Evolutionary conservation across 2,888 invertebrate species (phyloP), one percentile per base, ranked within the genome.

Genomic region (Heliconius ethilla): DNA sequence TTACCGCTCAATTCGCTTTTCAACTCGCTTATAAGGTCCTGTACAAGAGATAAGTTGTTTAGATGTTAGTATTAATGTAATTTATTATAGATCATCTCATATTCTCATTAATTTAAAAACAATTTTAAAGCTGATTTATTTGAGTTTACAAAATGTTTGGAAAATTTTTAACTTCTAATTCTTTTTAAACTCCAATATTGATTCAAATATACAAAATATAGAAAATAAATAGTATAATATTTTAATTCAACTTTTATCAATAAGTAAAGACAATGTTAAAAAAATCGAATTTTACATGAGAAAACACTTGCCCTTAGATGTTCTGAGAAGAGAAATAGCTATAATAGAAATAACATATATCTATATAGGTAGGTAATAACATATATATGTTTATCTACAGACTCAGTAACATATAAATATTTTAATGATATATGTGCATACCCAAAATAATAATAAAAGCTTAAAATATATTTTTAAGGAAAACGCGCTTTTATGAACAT

Each of bases 1-100:
- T 97, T 97, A 18, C 98, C 98, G 76, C 97, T 96, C 79, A 99
- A 93, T 90, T 99, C 99, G 86, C 98, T 97, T 92, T 98, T 98
- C 86, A 98, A 92, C 83, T 98, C 97, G 83, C 96, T 96, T 82
- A 98, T 95, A 86, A 97, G 90, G 88, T 97, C 97, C 95, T 96
- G 90, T 13, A 75, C 66, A 79, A 72, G 80, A 63, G 45, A 37
- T 72, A 33, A 33, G 33, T 7, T 3, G 29, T 4, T 29, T 29
- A 33, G 33, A 6, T 33, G 9, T 55, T 9, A 7, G 1, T 55
- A 15, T 55, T 55, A 13, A 51, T 18, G 6, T 51, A 55, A 15
- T 45, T 6, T 45, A 45, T 15, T 45, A 45, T 15, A 45, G 6
- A 1, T 18, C 15, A 18, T 45, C 15, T 45, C 15, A 45, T 45